These are phyloP conservation scores for Thamnaconus septentrionalis DNA, from an alignment of 2,113 vertebrate species.

Conservation along the genomic window DNA sequence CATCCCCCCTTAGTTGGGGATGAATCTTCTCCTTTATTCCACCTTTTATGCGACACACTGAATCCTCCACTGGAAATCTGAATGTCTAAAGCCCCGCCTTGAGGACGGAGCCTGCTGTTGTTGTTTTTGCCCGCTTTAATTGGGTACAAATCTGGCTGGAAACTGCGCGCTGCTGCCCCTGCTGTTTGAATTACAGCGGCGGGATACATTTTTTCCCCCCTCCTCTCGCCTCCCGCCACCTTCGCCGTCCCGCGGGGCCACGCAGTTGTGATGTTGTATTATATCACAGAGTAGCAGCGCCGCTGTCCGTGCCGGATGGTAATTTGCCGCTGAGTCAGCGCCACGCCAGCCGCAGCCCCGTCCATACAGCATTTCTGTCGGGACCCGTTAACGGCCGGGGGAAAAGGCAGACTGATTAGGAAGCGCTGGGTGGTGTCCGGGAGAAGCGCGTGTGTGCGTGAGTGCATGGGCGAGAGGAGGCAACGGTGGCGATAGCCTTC, in stretches of 20 bases:
- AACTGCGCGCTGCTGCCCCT: background rate
- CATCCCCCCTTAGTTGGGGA: too few species aligned
- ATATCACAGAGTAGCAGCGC: constrained; percentile 46
- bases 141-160: constrained; percentile 15
- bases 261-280: constrained; percentile 28
- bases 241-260: constrained; percentile 6
- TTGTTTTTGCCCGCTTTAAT: background rate
- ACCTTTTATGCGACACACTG: too few species aligned
- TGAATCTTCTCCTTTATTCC: too few species aligned
- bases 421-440: background rate
- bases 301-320: constrained; percentile 47
- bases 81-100: constrained; percentile 14
- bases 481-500: constrained; percentile 15
- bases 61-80: too few species aligned
- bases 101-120: constrained; percentile 1
- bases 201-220: background rate
- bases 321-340: constrained; percentile 68
- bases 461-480: constrained; percentile 1
- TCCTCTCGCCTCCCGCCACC: background rate
- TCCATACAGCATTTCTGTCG: constrained; percentile 60
- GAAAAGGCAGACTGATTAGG: constrained; percentile 45
- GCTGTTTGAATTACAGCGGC: constrained; percentile 20
- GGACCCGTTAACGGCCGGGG: constrained; percentile 46
- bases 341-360: constrained; percentile 24
- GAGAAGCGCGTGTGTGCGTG: background rate